Base-by-base conservation (phyloP, 37 sponge, comb jelly and placozoan genomes). In the Theonella swinhoei region DNA sequence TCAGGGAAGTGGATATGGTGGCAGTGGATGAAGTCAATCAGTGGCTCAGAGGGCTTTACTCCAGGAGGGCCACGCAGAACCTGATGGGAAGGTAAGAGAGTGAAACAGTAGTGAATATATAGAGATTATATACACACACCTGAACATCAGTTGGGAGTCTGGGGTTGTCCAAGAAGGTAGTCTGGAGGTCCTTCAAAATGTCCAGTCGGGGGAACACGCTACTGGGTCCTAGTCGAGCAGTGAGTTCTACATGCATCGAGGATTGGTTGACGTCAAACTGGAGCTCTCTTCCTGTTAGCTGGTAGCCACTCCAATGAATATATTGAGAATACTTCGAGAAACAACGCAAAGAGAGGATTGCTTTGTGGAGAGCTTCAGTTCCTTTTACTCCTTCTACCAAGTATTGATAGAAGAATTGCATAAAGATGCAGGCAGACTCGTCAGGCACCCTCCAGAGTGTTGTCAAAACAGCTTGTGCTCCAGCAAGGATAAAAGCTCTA, bases 391-490 rank as follows among this genome's bases (percentile, higher is more conserved):
- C 93, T 58, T 86, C 79, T 25, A 77, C 78, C 61, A 85, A 37
- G 42, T 68, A 81, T 35, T 65, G 70, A 77, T 93, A 93, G 87
- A 93, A 88, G 70, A 85, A 88, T 32, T 66, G 65, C 89, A 93
- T 93, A 66, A 93, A 89, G 68, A 84, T 68, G 32, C 61, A 36
- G 29, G 93, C 85, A 70, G 81, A 77, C 62, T 89, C 81, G 71
- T 93, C 93, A 1, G 93, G 93, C 23, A 93, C 90, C 26, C 87
- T 35, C 85, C 89, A 81, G 7, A 85, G 80, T 28, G 86, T 42
- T 3, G 89, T 88, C 33, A 93, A 72, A 5, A 93, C 87, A 23
- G 86, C 39, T 47, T 85, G 83, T 34, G 93, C 93, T 61, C 93
- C 93, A 20, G 93, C 89, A 5, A 85, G 65, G 11, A 93, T 47